Conservation (phyloP, 2,888 invertebrate genomes). For the Brachyopa scutellaris region DNA sequence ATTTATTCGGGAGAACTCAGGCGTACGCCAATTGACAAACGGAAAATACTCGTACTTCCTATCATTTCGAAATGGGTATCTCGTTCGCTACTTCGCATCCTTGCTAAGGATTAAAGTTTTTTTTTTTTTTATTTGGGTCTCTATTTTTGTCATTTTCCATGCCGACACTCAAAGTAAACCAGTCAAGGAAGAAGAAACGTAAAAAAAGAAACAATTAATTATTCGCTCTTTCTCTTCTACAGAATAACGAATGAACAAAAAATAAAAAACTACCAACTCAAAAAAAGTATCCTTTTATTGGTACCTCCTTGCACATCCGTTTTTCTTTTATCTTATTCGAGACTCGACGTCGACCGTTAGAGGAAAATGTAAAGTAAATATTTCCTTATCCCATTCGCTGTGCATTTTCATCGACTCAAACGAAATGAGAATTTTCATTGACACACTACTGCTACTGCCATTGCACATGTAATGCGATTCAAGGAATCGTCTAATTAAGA, state of each 20-base stretch:
- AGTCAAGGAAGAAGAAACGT: neutral
- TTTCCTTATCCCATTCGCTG: no score
- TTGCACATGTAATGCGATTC: neutral
- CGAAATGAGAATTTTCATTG: neutral
- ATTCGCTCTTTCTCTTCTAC: neutral
- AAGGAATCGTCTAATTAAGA: slow-evolving; percentile 1
- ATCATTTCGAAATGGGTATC: no score
- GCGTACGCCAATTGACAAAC: slow-evolving; percentile 3
- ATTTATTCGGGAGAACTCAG: neutral
- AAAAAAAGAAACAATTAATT: slow-evolving; percentile 22
- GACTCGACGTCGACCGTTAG: no score
- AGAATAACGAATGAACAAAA: no score
- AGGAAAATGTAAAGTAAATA: slow-evolving; percentile 4
- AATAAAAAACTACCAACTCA: no score
- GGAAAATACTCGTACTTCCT: slow-evolving; percentile 6
- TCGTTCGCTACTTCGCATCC: slow-evolving; percentile 3
- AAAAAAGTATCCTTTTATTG: neutral
- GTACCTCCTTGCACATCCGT: neutral
- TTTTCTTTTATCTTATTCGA: slow-evolving; percentile 6
- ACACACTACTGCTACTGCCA: neutral
- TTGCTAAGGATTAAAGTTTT: slow-evolving; percentile 14
- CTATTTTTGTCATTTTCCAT: neutral
- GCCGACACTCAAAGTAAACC: neutral
- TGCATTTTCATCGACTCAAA: no score
- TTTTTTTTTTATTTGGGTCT: slow-evolving; percentile 9